A percentile compares a stretch with the other conserved stretches of the same genome.
phyloP scores from a whole-genome alignment of 2,888 invertebrate species.

The Heliconius erato region DNA sequence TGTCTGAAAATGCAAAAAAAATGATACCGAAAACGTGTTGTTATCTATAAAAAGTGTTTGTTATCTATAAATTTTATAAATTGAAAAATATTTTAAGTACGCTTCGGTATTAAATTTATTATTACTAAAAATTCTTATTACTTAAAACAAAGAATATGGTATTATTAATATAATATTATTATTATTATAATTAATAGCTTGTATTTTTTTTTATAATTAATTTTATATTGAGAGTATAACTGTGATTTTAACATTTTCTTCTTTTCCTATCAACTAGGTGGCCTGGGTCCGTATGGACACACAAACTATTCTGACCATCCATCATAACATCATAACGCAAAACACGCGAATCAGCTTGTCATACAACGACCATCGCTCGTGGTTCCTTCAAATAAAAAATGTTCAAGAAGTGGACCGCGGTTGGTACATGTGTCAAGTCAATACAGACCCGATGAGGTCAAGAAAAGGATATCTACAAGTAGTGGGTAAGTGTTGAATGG shows the following conservation, averaged over 20 bases:
- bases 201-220: not conserved
- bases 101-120: not conserved
- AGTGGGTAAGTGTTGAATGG: constrained; percentile 88
- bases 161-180: too few relatives aligned
- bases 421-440: constrained; percentile 97
- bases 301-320: constrained; percentile 96
- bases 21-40: not conserved
- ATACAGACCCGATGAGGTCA: constrained; percentile 96
- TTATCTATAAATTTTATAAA: too few relatives aligned
- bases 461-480: constrained; percentile 96
- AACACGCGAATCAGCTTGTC: constrained; percentile 94
- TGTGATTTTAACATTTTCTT: not conserved
- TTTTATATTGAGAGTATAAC: not conserved
- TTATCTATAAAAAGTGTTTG: not conserved
- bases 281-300: constrained; percentile 98
- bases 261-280: constrained; percentile 85
- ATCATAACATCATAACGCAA: constrained; percentile 96
- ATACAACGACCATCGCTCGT: constrained; percentile 95
- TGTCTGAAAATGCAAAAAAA: not conserved
- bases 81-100: not conserved
- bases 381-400: constrained; percentile 95
- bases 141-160: too few relatives aligned
- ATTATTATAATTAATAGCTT: too few relatives aligned
- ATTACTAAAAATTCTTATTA: not conserved
- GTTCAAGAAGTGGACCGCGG: constrained; percentile 95